phyloP scores from a whole-genome alignment of 2,797 vertebrate genomes.

The Phoeniculus purpureus region DNA sequence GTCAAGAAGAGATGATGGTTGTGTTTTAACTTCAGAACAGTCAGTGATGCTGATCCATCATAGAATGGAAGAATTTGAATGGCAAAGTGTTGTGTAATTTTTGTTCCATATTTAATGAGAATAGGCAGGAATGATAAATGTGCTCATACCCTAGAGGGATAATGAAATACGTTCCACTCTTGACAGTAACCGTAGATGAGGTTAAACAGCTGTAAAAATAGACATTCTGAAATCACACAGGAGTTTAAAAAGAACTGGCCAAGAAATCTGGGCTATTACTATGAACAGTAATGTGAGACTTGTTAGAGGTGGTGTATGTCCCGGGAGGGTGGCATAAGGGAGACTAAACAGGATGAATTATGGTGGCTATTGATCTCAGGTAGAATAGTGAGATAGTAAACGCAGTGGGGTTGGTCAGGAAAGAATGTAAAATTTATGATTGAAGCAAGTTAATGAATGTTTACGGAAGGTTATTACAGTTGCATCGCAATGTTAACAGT shows the following conservation, averaged over 20 bases:
- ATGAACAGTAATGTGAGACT: background rate
- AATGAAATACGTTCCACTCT: background rate
- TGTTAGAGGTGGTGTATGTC: background rate
- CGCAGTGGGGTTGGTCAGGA: background rate
- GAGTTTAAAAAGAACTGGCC: background rate
- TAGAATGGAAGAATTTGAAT: constrained; percentile 22
- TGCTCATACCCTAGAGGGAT: constrained; percentile 6
- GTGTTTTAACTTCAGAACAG: background rate
- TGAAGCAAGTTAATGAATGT: background rate
- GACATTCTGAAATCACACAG: constrained; percentile 12
- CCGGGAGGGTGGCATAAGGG: rapidly evolving
- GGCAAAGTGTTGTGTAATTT: constrained; percentile 57
- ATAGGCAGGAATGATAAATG: constrained; percentile 42
- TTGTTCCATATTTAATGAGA: constrained; percentile 60
- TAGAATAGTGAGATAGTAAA: background rate
- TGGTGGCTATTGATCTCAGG: background rate
- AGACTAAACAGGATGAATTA: background rate
- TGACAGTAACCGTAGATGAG: constrained; percentile 18
- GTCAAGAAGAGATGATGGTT: background rate
- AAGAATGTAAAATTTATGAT: background rate
- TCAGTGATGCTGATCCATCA: constrained; percentile 16
- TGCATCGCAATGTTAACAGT: background rate
- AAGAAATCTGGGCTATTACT: background rate
- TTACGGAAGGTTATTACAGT: background rate
- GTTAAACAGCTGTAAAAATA: constrained; percentile 53